Evolutionary conservation across 2,797 vertebrate genomes (phyloP), one percentile per base, ranked within the genome.

Genomic region (Leptodactylus fallax): DNA sequence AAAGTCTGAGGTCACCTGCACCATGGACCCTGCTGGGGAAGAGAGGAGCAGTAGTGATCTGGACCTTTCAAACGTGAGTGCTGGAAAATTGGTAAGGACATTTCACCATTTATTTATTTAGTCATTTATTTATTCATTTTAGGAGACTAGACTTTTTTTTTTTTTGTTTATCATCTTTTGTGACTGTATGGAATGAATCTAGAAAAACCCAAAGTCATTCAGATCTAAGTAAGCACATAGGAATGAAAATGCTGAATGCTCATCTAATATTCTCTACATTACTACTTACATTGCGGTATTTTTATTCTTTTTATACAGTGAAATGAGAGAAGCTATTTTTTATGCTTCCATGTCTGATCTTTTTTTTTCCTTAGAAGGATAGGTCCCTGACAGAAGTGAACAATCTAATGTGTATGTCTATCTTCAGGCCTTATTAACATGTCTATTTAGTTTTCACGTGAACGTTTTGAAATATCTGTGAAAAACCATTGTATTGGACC

Each of bases 31-130:
- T 61, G 27, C n/a, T 23, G 63, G 63, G 63, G 80, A 25, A 80
- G 95, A 94, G 91, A 92, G 93, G 90, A 93, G 94, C 94, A 97
- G 97, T 94, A 96, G 92, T 93, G 95, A 97, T 92, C 95, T 97
- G 96, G 97, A 99, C 92, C 96, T 99, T 97, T 98, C 98, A 96
- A 98, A 98, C 94, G 98, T 99, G 97, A 99, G 97, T 98, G 96
- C 95, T 96, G 95, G 96, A 95, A 96, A 96, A 97, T 95, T 95
- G 95, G 95, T 93, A 92, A 94, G 94, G 93, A 91, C 89, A 93
- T 92, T 91, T 85, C 90, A 0, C 6, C 58, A 67, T 51, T 10
- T 79, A 2, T 79, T 79, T 2, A 36, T 36, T 36, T 53, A 8
- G 1, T 12, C 51, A 8, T 53, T 53, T 53, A 8, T 53, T 53